Base-by-base conservation (phyloP, 2,797 vertebrate species). In the Hypotaenidia philippensis region DNA sequence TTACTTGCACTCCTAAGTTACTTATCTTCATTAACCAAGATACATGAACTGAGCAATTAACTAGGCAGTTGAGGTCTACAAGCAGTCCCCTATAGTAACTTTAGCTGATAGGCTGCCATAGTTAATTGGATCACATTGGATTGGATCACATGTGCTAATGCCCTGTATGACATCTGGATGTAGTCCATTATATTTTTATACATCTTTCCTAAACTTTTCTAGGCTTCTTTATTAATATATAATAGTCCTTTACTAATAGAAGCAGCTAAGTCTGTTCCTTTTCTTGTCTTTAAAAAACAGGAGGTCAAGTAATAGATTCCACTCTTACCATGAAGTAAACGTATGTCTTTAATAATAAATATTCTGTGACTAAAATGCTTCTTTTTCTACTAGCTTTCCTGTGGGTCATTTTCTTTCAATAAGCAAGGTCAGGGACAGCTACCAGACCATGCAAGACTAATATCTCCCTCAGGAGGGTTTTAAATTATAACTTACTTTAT, bases 401-500 rank as follows among this genome's bases (percentile, higher is more conserved):
- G n/a, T 7, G 31, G 65, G 55, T 87, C 23, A 59, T 91, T 90
- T 94, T 92, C 38, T 76, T 87, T 82, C 77, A 91, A 63, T 38
- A 76, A 79, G 70, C 50, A 92, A 93, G 70, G 70, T 93, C 74
- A 90, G 70, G 55, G 55, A 89, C 57, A 95, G 78, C 55, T 84
- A 66, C 44, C 50, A 82, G 59, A 82, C 80, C 5, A 0, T 70
- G 66, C 74, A 84, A 94, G 59, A 90, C 59, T 82, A 82, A 91
- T 86, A 27, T 87, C 44, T 83, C 76, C 70, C 52, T 60, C 38
- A 31, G 74, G 70, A 91, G 17, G 19, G 14, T 87, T 90, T 93
- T 79, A 88, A 87, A 79, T 88, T 72, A 84, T 93, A 86, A 81
- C 18, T 88, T 89, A 69, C 45, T 41, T 93, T 96, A 79, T 52